Conservation (phyloP, 2,888 invertebrate genomes). For the Conistra vaccinii region DNA sequence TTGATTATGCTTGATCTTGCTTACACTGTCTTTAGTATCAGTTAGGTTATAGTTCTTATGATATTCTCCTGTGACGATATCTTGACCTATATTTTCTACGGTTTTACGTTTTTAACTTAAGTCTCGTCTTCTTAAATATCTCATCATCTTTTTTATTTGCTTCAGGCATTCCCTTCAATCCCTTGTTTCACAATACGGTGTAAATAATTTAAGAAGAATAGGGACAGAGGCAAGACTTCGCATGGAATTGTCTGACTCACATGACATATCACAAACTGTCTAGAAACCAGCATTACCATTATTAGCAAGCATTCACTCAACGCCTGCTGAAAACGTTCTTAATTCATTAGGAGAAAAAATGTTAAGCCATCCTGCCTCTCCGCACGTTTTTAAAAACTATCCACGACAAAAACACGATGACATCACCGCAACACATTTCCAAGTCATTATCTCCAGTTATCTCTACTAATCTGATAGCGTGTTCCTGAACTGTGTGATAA, state of each 20-base stretch:
- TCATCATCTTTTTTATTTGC: background rate
- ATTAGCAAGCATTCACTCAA: background rate
- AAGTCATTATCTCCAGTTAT: constrained; percentile 59
- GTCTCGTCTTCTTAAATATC: too few relatives aligned
- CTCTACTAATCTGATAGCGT: constrained; percentile 62
- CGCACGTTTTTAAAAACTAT: constrained; percentile 19
- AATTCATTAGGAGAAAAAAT: background rate
- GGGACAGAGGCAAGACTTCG: background rate
- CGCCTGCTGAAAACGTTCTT: background rate
- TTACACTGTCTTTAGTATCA: background rate
- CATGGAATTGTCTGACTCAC: background rate
- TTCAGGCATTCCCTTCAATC: background rate
- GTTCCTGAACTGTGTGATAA: constrained; percentile 60
- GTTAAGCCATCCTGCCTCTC: background rate
- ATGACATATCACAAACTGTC: too few relatives aligned
- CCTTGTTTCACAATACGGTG: background rate
- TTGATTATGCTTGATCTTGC: constrained; percentile 19
- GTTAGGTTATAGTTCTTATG: background rate
- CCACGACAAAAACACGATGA: constrained; percentile 45
- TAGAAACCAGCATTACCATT: background rate
- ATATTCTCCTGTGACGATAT: background rate
- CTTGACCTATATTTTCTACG: background rate
- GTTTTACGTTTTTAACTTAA: too few relatives aligned
- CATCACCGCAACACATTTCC: constrained; percentile 62
- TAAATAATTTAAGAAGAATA: background rate